Evolutionary conservation across 2,113 vertebrate genomes (phyloP), one percentile per base, ranked within the genome.

Genomic region (Silurus glanis): DNA sequence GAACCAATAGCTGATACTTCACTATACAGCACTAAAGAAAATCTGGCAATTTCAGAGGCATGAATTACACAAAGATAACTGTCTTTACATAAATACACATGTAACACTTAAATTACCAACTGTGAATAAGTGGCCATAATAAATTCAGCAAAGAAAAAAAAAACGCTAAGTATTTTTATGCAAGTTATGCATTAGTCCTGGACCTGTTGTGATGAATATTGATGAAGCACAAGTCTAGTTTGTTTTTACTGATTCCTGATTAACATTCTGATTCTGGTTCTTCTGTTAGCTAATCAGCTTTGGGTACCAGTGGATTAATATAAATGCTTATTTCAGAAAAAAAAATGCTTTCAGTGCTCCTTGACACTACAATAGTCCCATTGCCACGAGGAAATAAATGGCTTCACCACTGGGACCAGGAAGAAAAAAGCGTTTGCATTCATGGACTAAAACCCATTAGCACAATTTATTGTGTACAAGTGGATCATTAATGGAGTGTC

Each of bases 381-480:
- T 80, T 86, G 71, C 74, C 89, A 82, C 37, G 47, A 85, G 56
- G 56, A 86, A 69, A 87, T 81, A 80, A 79, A 80, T 80, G 80
- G 69, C 82, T 74, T 17, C 66, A 56, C n/a, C 66, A 21, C 13
- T 45, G 58, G 53, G 87, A 88, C 89, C 88, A 69, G 90, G 84
- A 87, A 82, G 90, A 85, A 87, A 82, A 91, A 89, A 91, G 83
- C 80, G 49, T 5, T 25, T 59, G 88, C 64, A 51, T 64, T 83
- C 90, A 92, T 90, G 83, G 87, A 91, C 89, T 89, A 86, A 91
- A 90, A 92, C 84, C 89, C 90, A 92, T 93, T 92, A 89, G 81
- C 86, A 92, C 94, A 94, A 94, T 95, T 94, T 94, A 95, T 94
- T 93, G 89, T 83, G 89, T 91, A 91, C 92, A 92, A 91, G 91